A percentile compares a stretch with the other conserved stretches of the same genome.
These are phyloP conservation scores for Notarius lentiginosus DNA, from an alignment of 2,113 vertebrate genomes.

Conservation along the genomic window DNA sequence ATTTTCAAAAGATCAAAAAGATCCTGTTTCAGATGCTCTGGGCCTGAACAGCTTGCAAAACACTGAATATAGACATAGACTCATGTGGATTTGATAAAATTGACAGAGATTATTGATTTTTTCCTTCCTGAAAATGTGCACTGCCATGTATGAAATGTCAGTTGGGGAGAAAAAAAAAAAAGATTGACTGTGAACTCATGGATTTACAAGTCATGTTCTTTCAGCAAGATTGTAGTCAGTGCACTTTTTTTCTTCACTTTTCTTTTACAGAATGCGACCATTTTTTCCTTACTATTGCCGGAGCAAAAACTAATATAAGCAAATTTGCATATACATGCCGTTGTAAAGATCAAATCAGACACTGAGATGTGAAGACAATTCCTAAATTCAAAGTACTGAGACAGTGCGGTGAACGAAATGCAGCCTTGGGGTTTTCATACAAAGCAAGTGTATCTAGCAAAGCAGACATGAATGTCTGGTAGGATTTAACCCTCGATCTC, in stretches of 20 bases:
- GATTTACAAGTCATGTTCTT: constrained; percentile 67
- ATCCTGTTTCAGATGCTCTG: constrained; percentile 38
- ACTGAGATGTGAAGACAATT: constrained; percentile 73
- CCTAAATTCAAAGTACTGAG: constrained; percentile 64
- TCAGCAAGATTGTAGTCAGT: constrained; percentile 42
- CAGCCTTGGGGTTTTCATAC: constrained; percentile 52
- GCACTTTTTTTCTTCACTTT: constrained; percentile 32
- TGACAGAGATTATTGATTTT: constrained; percentile 78
- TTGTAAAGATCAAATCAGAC: constrained; percentile 76
- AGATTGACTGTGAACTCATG: constrained; percentile 74
- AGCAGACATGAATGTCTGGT: not conserved
- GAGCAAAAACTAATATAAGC: constrained; percentile 68
- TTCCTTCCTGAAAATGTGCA: constrained; percentile 73
- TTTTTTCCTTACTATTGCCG: constrained; percentile 68
- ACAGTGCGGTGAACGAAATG: constrained; percentile 69
- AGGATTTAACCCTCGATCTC: constrained; percentile 4
- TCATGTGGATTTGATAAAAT: constrained; percentile 72
- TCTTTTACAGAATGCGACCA: constrained; percentile 64
- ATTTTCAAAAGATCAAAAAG: not conserved
- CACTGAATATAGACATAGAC: constrained; percentile 47
- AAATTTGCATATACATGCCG: constrained; percentile 77
- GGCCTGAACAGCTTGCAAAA: constrained; percentile 57
- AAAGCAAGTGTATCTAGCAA: constrained; percentile 37
- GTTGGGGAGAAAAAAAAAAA: constrained; percentile 66
- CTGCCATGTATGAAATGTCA: constrained; percentile 74